These are phyloP conservation scores for Sternotherus odoratus DNA, from an alignment of 2,797 vertebrate genomes.

Conservation along the genomic window DNA sequence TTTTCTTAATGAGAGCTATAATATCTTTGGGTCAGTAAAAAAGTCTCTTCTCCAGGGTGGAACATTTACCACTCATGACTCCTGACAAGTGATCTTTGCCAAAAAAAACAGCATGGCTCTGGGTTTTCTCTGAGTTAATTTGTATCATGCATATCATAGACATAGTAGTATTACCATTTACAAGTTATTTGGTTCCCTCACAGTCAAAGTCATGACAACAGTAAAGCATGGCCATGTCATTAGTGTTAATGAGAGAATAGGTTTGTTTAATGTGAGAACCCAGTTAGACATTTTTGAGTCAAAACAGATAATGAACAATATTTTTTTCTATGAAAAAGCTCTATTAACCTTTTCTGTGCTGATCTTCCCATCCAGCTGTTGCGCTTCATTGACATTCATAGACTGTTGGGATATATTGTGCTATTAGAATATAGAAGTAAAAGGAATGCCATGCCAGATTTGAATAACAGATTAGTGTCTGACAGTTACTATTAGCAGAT, in stretches of 20 bases:
- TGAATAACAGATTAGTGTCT: background rate
- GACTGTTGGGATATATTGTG: background rate
- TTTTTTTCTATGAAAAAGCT: background rate
- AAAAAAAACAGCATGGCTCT: constrained; percentile 36
- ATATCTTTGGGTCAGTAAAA: background rate
- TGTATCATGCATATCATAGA: background rate
- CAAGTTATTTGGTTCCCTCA: background rate
- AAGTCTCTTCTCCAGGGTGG: constrained; percentile 16
- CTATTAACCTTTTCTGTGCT: background rate
- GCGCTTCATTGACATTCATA: background rate
- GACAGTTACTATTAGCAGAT: background rate
- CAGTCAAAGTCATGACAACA: background rate
- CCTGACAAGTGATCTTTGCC: constrained; percentile 28
- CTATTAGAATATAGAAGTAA: background rate
- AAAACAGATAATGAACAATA: background rate
- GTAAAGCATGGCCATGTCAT: background rate
- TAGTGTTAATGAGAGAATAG: background rate
- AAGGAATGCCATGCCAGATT: background rate
- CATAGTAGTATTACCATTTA: background rate
- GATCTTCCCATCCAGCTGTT: background rate
- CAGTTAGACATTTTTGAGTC: background rate
- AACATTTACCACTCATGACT: constrained; percentile 26
- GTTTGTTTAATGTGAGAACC: background rate
- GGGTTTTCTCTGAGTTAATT: constrained; percentile 38
- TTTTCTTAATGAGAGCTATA: constrained; percentile 5